Evolutionary conservation across 2,888 invertebrate species (phyloP).

Genomic region (Eristalis pertinax): DNA sequence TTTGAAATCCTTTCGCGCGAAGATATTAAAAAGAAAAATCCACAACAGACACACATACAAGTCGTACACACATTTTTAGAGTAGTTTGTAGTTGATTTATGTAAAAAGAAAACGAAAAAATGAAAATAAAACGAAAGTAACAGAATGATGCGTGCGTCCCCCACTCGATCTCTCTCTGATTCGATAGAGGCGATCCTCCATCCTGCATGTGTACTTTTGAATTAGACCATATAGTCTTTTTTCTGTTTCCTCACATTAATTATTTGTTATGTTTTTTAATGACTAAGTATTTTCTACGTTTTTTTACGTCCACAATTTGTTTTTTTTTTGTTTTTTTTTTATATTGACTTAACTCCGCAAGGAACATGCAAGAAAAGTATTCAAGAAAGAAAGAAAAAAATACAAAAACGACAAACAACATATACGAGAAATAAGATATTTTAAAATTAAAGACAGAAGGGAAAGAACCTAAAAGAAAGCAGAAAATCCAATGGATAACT

Average conservation of each 20-base stretch:
- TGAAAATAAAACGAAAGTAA: not conserved
- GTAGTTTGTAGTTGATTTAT: not conserved
- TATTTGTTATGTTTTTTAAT: not conserved
- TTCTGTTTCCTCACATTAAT: not conserved
- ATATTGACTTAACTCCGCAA: not conserved
- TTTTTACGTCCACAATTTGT: not conserved
- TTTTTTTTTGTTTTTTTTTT: not conserved
- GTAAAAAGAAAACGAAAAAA: not conserved
- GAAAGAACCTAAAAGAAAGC: not conserved
- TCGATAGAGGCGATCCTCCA: not conserved
- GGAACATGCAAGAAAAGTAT: not conserved
- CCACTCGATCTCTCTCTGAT: not conserved
- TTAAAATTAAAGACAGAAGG: not conserved
- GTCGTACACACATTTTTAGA: not conserved
- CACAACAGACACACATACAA: not conserved
- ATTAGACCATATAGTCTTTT: not conserved
- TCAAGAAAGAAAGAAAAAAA: not conserved
- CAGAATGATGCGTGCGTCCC: not conserved
- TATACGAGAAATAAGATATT: not conserved
- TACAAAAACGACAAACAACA: not conserved
- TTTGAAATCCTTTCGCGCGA: not conserved
- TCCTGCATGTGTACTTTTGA: not conserved
- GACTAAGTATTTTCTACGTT: not conserved
- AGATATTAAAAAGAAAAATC: not conserved
- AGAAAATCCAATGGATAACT: not conserved